phyloP scores from a whole-genome alignment of 2,797 vertebrate species.

The Pygocentrus nattereri region DNA sequence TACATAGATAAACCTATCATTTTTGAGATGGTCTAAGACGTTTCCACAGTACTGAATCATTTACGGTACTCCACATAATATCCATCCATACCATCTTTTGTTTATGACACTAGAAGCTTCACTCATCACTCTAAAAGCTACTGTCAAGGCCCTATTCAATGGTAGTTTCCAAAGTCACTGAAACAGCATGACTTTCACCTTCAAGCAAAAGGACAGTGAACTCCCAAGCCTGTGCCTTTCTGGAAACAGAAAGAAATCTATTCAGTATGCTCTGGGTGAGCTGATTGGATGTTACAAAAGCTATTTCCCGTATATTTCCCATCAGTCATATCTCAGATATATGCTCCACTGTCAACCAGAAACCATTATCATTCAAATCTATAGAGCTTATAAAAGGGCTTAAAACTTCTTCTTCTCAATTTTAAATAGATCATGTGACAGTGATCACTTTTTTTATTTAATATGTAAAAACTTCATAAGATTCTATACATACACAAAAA shows the following conservation, averaged over 20 bases:
- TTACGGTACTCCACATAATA: neutral
- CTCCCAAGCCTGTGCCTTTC: slow-evolving; percentile 18
- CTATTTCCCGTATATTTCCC: slow-evolving; percentile 12
- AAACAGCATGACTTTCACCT: slow-evolving; percentile 18
- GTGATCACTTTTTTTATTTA: neutral
- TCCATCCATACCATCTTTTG: neutral
- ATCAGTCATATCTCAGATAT: slow-evolving; percentile 15
- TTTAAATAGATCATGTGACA: neutral
- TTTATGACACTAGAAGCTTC: neutral
- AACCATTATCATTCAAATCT: slow-evolving; percentile 8
- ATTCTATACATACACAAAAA: neutral
- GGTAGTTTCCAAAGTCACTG: neutral
- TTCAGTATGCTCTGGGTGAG: slow-evolving; percentile 10
- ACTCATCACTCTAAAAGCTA: neutral
- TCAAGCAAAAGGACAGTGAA: slow-evolving; percentile 4
- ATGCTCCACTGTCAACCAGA: neutral
- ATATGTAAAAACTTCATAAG: neutral
- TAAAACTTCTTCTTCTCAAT: neutral
- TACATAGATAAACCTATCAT: neutral
- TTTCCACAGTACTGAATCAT: neutral
- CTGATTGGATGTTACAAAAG: slow-evolving; percentile 14
- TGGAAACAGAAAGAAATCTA: slow-evolving; percentile 9
- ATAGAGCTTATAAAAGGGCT: neutral
- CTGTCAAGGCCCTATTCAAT: neutral
- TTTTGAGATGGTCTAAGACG: neutral